Evolutionary conservation across 1,140 invertebrate genomes (phyloP).

Genomic region (Anadara kagoshimensis): DNA sequence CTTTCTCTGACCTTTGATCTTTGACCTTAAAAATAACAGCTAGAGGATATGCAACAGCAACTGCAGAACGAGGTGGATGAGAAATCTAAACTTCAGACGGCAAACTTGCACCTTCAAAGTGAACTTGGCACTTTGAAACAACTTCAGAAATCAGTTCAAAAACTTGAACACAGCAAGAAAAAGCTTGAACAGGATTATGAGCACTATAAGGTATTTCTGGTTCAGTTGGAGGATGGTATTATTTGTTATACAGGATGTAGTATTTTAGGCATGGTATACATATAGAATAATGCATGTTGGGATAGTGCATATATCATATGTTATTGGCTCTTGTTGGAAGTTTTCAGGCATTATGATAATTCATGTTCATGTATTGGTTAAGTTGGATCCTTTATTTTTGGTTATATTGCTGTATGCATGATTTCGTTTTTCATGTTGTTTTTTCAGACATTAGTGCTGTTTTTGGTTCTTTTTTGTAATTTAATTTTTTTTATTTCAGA

Average conservation of each 20-base stretch:
- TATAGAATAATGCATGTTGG: too few species aligned
- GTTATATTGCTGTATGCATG: too few species aligned
- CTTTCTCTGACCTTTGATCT: constrained; percentile 8
- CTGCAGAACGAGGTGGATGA: constrained; percentile 50
- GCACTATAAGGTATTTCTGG: constrained; percentile 50
- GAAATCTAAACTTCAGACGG: constrained; percentile 45
- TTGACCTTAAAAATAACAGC: constrained; percentile 27
- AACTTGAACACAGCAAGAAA: constrained; percentile 51
- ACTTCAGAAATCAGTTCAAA: constrained; percentile 47
- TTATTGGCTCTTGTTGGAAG: too few species aligned
- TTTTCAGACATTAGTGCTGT: too few species aligned
- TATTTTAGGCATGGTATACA: too few species aligned
- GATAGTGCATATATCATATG: too few species aligned
- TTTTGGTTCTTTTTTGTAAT: too few species aligned
- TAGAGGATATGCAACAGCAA: constrained; percentile 49
- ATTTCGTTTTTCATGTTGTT: too few species aligned
- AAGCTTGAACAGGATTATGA: constrained; percentile 51
- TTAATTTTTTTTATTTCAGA: too few species aligned
- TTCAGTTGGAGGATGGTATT: not conserved
- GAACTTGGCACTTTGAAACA: constrained; percentile 45
- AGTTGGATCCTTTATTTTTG: too few species aligned
- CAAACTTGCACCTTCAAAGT: constrained; percentile 48
- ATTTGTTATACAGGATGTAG: not conserved
- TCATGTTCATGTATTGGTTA: too few species aligned
- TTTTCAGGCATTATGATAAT: too few species aligned